Percentiles rank a stretch among this genome's conserved stretches.
Evolutionary conservation across 2,113 vertebrate species (phyloP).

Genomic region (Nesogale talazaci): DNA sequence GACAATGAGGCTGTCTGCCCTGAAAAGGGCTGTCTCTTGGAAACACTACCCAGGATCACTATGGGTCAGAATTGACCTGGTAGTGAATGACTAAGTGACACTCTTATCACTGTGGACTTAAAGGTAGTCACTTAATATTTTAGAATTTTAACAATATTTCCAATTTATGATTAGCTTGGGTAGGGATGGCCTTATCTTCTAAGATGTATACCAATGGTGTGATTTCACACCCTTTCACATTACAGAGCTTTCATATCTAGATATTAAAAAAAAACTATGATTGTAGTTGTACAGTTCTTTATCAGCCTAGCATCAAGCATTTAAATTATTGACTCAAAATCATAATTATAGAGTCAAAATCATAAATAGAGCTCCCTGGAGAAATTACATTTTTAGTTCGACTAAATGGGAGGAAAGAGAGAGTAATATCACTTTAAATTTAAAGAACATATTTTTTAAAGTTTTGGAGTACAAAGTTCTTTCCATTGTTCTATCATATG

Average conservation of each 20-base stretch:
- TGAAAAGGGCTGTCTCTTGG: too few species aligned
- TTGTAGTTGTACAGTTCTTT: neutral
- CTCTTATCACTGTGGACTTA: neutral
- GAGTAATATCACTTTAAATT: constrained; percentile 2
- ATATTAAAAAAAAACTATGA: neutral
- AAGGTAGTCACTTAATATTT: constrained; percentile 8
- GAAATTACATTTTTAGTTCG: constrained; percentile 48
- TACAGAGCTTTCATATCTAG: neutral
- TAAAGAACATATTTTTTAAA: constrained; percentile 47
- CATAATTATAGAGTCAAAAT: constrained; percentile 42
- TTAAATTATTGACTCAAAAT: constrained; percentile 17
- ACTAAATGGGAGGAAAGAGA: constrained; percentile 27
- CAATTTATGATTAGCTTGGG: neutral
- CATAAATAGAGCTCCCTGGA: constrained; percentile 38
- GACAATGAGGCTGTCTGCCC: too few species aligned
- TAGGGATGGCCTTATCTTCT: neutral
- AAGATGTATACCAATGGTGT: too few species aligned
- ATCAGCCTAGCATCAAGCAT: neutral
- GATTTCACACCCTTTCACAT: neutral
- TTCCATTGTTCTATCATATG: constrained; percentile 40
- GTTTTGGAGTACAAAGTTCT: constrained; percentile 41
- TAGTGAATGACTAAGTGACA: neutral
- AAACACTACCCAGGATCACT: too few species aligned
- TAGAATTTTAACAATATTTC: neutral
- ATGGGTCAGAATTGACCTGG: too few species aligned